These are phyloP conservation scores for Tenrec ecaudatus DNA, from an alignment of 2,113 vertebrate genomes.

Conservation along the genomic window DNA sequence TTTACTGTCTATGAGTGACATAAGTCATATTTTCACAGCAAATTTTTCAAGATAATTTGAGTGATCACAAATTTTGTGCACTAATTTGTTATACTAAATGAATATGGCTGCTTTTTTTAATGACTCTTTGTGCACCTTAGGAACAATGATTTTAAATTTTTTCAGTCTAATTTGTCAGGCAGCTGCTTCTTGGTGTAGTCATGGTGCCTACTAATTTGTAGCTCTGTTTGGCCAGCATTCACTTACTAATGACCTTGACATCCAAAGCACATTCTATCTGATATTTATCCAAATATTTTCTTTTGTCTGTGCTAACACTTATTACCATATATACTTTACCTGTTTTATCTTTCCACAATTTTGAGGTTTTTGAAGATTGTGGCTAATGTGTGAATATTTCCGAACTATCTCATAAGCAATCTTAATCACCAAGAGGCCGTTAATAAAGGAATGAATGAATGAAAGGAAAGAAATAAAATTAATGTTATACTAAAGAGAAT, in stretches of 20 bases:
- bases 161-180: conserved; percentile 26
- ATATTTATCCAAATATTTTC: background rate
- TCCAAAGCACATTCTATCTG: conserved; percentile 2
- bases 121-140: background rate
- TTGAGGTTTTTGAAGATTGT: background rate
- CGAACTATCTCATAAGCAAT: background rate
- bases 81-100: conserved; percentile 8
- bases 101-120: conserved; percentile 26
- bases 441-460: conserved; percentile 16
- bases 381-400: background rate
- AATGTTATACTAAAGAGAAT: background rate
- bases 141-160: background rate
- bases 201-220: background rate
- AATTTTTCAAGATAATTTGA: background rate
- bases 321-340: background rate
- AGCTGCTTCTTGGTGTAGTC: conserved; percentile 14
- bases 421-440: conserved; percentile 6
- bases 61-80: background rate
- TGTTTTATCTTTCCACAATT: conserved; percentile 20
- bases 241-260: conserved; percentile 11
- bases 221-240: conserved; percentile 12
- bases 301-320: background rate
- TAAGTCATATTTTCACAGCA: background rate
- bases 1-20: conserved; percentile 12
- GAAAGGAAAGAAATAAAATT: background rate